Conservation (phyloP, 1,140 invertebrate species). For the Neocloeon triangulifer region DNA sequence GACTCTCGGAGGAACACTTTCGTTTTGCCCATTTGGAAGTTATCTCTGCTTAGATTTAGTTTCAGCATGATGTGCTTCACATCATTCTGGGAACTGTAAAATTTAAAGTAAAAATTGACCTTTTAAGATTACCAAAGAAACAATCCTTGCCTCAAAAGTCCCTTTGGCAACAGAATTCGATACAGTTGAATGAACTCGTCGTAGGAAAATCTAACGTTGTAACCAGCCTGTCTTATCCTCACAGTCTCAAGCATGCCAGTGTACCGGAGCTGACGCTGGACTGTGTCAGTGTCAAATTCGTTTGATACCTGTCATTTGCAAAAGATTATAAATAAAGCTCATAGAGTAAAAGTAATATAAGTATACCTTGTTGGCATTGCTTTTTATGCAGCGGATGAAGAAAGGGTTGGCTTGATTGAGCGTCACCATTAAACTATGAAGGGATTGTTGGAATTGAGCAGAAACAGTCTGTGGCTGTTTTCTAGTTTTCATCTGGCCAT, state of each 20-base stretch:
- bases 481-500: conserved; percentile 32
- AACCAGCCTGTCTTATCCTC: conserved; percentile 81
- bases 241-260: conserved; percentile 96
- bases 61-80: conserved; percentile 56
- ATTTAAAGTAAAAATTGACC: conserved; percentile 2
- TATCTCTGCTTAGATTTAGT: conserved; percentile 60
- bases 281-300: conserved; percentile 81
- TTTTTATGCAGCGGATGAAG: conserved; percentile 93
- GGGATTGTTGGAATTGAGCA: conserved; percentile 80
- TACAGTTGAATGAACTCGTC: conserved; percentile 87
- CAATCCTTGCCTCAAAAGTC: conserved; percentile 31
- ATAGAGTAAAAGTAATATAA: neutral
- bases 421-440: conserved; percentile 80
- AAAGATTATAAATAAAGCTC: too few relatives aligned
- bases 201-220: conserved; percentile 79
- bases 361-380: conserved; percentile 64
- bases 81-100: conserved; percentile 42
- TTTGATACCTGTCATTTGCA: conserved; percentile 69
- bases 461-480: conserved; percentile 82
- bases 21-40: conserved; percentile 74
- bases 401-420: conserved; percentile 88
- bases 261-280: conserved; percentile 65
- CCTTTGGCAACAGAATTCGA: conserved; percentile 73
- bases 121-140: neutral
- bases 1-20: conserved; percentile 87